Percentiles rank a stretch among this genome's conserved stretches.
Evolutionary conservation across 2,888 invertebrate genomes (phyloP).

Genomic region (Leptura quadrifasciata): DNA sequence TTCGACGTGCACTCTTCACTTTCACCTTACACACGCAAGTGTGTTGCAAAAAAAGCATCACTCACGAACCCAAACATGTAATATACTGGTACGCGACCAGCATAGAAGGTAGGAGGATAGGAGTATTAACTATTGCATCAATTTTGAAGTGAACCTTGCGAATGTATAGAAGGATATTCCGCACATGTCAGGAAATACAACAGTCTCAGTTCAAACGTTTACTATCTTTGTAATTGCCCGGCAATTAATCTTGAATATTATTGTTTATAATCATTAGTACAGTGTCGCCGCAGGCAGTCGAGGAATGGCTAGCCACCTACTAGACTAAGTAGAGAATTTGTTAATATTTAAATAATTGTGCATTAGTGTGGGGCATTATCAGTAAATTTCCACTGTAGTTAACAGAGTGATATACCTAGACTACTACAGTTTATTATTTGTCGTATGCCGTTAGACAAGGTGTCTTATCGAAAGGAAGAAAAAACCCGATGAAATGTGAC

Average conservation of each 20-base stretch:
- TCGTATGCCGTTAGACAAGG: no score
- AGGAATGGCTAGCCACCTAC: neutral
- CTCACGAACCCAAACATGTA: neutral
- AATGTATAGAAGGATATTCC: conserved; percentile 5
- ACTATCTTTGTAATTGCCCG: neutral
- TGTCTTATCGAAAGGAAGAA: no score
- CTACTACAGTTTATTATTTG: no score
- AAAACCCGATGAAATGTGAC: no score
- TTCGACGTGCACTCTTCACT: neutral
- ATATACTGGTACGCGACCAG: neutral
- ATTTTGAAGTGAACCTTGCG: neutral
- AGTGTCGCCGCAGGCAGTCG: neutral
- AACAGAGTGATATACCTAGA: no score
- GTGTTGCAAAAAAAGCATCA: neutral
- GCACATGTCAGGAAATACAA: neutral
- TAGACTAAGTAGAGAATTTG: no score
- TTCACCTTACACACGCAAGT: conserved; percentile 10
- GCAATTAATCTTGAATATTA: conserved; percentile 5
- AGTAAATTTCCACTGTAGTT: no score
- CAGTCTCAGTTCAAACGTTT: neutral
- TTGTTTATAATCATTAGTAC: conserved; percentile 13
- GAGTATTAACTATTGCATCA: neutral
- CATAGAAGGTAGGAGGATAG: conserved; percentile 4
- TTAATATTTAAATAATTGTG: no score
- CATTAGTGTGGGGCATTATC: no score